phyloP scores from a whole-genome alignment of 2,113 vertebrate genomes.

The Ceuthmochares aereus region DNA sequence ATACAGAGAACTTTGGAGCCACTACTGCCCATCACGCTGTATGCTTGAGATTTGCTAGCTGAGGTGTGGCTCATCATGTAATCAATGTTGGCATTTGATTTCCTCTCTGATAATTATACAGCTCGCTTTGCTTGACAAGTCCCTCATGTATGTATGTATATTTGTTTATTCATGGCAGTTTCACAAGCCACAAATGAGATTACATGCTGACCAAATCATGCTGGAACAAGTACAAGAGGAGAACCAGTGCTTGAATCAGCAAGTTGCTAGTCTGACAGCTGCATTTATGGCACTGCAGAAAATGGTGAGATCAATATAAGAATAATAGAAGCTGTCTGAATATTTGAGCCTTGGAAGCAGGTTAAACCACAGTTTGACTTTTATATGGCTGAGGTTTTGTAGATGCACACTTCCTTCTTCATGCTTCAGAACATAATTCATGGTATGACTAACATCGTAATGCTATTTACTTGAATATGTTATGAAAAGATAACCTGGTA shows the following conservation, averaged over 20 bases:
- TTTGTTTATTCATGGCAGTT: slow-evolving; percentile 7
- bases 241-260: not conserved
- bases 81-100: slow-evolving; percentile 27
- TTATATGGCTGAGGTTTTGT: not conserved
- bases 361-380: not conserved
- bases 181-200: slow-evolving; percentile 44
- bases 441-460: not conserved
- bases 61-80: slow-evolving; percentile 9
- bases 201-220: not conserved
- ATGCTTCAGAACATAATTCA: not conserved
- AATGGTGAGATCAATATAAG: not conserved
- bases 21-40: not conserved
- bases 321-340: not conserved
- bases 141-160: not conserved
- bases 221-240: slow-evolving; percentile 19
- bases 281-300: slow-evolving; percentile 1
- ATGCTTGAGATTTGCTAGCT: slow-evolving; percentile 1
- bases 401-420: not conserved
- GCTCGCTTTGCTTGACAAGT: not conserved
- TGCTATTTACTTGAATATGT: not conserved
- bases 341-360: not conserved
- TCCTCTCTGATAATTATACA: not conserved
- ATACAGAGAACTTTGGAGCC: slow-evolving; percentile 1
- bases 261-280: not conserved
- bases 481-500: not conserved